phyloP scores from a whole-genome alignment of 1,140 invertebrate species.

The Cherax quadricarinatus region DNA sequence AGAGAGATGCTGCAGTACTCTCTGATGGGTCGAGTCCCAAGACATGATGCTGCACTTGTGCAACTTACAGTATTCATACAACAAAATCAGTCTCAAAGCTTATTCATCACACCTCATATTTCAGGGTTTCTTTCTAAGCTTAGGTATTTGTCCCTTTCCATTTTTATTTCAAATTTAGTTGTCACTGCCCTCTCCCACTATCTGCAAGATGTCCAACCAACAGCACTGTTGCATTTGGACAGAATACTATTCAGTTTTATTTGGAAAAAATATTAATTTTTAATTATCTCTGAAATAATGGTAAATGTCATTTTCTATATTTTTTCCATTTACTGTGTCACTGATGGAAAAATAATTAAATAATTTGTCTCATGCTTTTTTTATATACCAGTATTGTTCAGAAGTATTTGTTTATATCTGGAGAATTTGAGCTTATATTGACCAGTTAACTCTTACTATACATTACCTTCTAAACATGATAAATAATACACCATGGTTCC shows the following conservation, averaged over 20 bases:
- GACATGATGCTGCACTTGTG: too few relatives aligned
- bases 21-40: too few relatives aligned
- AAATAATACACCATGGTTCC: neutral
- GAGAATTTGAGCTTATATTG: conserved; percentile 7
- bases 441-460: neutral
- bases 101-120: neutral
- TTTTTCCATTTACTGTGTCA: neutral
- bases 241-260: neutral
- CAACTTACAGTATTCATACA: too few relatives aligned
- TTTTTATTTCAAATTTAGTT: neutral
- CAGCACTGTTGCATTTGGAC: neutral
- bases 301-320: neutral
- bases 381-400: neutral
- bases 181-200: conserved; percentile 7
- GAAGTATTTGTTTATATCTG: neutral
- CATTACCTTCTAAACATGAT: neutral
- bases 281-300: neutral
- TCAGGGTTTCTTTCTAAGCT: neutral
- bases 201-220: neutral
- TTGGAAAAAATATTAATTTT: neutral
- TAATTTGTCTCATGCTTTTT: neutral
- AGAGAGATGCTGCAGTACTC: too few relatives aligned
- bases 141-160: neutral
- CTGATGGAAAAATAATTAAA: neutral
- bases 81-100: too few relatives aligned